Evolutionary conservation across 2,888 invertebrate genomes (phyloP).

Genomic region (Ephialtes manifestator): DNA sequence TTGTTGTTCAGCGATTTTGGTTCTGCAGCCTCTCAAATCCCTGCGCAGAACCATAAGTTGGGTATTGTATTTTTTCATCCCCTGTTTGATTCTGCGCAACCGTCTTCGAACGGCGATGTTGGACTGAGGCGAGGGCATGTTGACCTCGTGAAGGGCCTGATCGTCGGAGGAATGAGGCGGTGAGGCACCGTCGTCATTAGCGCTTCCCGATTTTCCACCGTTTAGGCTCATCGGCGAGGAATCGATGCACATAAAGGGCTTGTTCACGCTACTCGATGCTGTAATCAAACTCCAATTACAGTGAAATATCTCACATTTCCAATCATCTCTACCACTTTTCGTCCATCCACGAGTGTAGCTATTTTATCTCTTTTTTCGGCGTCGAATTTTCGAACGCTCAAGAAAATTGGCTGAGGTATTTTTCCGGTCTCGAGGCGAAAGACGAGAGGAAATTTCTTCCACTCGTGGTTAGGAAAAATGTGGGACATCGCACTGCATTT

Average conservation of each 20-base stretch:
- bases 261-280: constrained; percentile 83
- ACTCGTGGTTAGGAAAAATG: background rate
- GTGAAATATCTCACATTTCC: constrained; percentile 2
- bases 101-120: constrained; percentile 95
- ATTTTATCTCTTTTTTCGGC: background rate
- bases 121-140: constrained; percentile 91
- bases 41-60: constrained; percentile 93
- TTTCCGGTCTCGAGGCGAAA: background rate
- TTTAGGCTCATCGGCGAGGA: constrained; percentile 87
- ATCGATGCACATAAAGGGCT: constrained; percentile 84
- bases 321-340: background rate
- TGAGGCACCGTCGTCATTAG: constrained; percentile 85
- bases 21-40: constrained; percentile 93
- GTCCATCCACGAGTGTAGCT: constrained; percentile 4
- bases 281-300: constrained; percentile 57
- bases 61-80: constrained; percentile 95
- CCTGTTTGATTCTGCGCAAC: constrained; percentile 95
- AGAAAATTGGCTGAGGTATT: background rate
- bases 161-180: constrained; percentile 87
- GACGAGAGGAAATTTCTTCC: background rate
- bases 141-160: constrained; percentile 84
- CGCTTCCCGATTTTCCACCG: constrained; percentile 87
- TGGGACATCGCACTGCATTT: constrained; percentile 20
- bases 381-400: background rate
- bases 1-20: constrained; percentile 94